phyloP scores from a whole-genome alignment of 2,888 invertebrate species.

The Ichneumon xanthorius region DNA sequence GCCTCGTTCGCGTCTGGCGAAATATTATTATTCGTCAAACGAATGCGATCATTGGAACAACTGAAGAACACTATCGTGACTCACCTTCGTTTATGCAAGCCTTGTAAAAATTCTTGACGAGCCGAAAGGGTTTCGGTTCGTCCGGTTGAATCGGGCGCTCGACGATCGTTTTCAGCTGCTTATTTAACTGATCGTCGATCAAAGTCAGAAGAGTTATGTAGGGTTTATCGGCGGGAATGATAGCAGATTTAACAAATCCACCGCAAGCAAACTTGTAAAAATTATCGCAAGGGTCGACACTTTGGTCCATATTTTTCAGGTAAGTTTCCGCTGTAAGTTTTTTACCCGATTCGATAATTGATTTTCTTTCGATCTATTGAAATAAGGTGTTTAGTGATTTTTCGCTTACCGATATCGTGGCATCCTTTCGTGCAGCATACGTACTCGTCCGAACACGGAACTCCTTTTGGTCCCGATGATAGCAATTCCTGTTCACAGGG shows the following conservation, averaged over 20 bases:
- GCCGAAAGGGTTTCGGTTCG: constrained; percentile 90
- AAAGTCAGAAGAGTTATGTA: constrained; percentile 91
- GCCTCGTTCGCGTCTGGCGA: constrained; percentile 91
- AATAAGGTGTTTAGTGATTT: too few relatives aligned
- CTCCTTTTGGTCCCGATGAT: background rate
- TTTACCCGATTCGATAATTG: too few relatives aligned
- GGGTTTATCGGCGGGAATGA: constrained; percentile 93
- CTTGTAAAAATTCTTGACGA: constrained; percentile 92
- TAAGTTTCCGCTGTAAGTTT: too few relatives aligned
- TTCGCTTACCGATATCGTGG: background rate
- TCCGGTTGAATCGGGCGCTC: constrained; percentile 87
- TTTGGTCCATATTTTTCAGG: constrained; percentile 85
- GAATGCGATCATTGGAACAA: background rate
- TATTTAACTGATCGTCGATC: constrained; percentile 90
- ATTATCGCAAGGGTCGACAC: constrained; percentile 92
- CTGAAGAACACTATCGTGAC: constrained; percentile 78
- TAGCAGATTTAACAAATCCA: constrained; percentile 89
- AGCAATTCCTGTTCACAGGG: background rate
- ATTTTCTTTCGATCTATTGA: too few relatives aligned
- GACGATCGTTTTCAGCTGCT: constrained; percentile 90
- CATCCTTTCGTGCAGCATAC: background rate
- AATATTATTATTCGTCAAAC: too few relatives aligned
- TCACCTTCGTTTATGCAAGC: constrained; percentile 96
- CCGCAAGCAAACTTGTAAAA: constrained; percentile 94
- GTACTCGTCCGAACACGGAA: background rate